Evolutionary conservation across 2,113 vertebrate genomes (phyloP).

Genomic region (Myotis lucifugus): DNA sequence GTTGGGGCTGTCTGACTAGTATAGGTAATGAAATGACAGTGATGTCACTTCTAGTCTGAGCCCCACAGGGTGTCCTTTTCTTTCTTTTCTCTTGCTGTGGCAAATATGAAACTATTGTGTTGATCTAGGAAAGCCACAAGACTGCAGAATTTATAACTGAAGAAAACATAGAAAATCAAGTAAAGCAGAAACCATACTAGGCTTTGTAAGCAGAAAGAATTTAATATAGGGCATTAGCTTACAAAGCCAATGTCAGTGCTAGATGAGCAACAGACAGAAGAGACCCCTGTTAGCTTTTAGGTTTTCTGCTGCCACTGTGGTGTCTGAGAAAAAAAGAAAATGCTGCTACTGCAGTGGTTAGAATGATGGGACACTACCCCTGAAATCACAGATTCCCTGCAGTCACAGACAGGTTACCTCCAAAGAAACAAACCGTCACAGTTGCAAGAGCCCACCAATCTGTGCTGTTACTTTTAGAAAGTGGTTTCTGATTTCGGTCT

Average conservation of each 20-base stretch:
- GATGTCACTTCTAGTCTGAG: background rate
- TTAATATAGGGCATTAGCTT: background rate
- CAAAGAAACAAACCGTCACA: background rate
- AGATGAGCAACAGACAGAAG: background rate
- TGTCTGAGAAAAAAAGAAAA: background rate
- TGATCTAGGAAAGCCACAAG: background rate
- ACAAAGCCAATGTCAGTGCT: background rate
- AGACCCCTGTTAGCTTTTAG: background rate
- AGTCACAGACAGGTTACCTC: background rate
- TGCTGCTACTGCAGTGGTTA: background rate
- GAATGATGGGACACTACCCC: background rate
- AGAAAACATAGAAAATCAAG: background rate
- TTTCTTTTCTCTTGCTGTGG: background rate
- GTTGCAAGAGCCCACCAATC: background rate
- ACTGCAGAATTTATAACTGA: background rate
- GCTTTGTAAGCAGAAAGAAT: background rate
- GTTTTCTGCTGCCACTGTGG: background rate
- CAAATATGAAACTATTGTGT: background rate
- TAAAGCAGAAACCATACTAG: background rate
- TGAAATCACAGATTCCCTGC: background rate
- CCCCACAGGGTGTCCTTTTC: background rate
- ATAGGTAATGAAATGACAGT: background rate
- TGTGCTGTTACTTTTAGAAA: background rate
- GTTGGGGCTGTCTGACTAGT: background rate
- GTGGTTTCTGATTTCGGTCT: background rate